Base-by-base conservation (phyloP, 1,140 invertebrate species). In the Scaptomyza hsui region DNA sequence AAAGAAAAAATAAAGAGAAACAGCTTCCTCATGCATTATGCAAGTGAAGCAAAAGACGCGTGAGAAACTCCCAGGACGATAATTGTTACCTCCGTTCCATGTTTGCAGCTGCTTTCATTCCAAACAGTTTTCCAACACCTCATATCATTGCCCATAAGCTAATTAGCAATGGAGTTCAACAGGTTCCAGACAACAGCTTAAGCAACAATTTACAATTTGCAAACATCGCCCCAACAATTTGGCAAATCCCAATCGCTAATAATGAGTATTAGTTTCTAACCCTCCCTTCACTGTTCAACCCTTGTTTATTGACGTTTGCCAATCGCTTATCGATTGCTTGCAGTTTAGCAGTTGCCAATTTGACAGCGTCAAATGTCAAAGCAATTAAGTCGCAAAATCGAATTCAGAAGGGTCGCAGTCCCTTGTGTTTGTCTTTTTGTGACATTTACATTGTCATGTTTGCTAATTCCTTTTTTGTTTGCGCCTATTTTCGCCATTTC, bases 401-500 rank as follows among this genome's bases (percentile, higher is more conserved):
- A 71, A 51, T 62, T 1, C 72, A 29, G 9, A 29, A 48, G 81
- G 72, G 74, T 44, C 51, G 21, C 51, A 48, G 41, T 29, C 37
- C 48, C 52, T 15, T 69, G 48, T 85, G 67, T 71, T 15, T 47
- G 29, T 39, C 41, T 52, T 60, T 74, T 72, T 48, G 71, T 56
- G 26, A 49, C 67, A 81, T 81, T 86, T 74, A 74, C 82, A 80
- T 64, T 86, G 81, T 86, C 82, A 86, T 86, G 81, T 88, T 86
- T 86, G 81, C 82, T 86, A 86, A 86, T 86, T 81, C 82, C 81
- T 45, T 62, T 88, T 86, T 85, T 82, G 80, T 61, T 70, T 53
- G 21, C 77, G 59, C 60, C 59, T 72, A 60, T 70, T 77, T 82
- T 82, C 59, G 70, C 77, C 68, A 74, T 81, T 85, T 85, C 79